phyloP scores from a whole-genome alignment of 35 echinoderm and acorn worm species.

The Heliocidaris tuberculata region DNA sequence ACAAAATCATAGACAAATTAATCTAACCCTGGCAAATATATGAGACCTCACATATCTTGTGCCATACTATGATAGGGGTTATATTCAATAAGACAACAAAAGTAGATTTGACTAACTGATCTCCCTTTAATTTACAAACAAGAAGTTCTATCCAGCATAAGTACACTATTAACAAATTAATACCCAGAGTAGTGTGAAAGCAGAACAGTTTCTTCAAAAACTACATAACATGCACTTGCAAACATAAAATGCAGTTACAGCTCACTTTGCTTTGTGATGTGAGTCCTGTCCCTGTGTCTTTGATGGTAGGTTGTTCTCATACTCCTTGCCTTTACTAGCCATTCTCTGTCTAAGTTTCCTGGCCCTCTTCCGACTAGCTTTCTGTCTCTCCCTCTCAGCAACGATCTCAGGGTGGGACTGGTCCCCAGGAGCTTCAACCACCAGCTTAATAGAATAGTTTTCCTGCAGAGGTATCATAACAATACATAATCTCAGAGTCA shows the following conservation, averaged over 20 bases:
- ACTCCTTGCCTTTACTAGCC: constrained; percentile 86
- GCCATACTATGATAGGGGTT: too few species aligned
- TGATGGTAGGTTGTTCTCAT: constrained; percentile 86
- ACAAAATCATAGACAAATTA: too few species aligned
- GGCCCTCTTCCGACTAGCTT: constrained; percentile 80
- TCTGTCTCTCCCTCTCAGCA: constrained; percentile 92
- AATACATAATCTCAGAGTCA: background rate
- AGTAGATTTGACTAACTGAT: too few species aligned
- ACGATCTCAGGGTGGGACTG: constrained; percentile 77
- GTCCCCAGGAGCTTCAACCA: constrained; percentile 80
- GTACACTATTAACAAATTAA: too few species aligned
- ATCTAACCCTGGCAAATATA: too few species aligned
- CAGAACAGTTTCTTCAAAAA: too few species aligned
- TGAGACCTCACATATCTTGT: too few species aligned
- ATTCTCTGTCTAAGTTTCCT: constrained; percentile 93
- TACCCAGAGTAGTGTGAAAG: too few species aligned
- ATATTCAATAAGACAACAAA: too few species aligned
- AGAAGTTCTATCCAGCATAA: too few species aligned
- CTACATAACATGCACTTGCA: too few species aligned
- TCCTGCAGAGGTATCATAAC: constrained; percentile 48
- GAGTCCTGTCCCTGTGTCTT: constrained; percentile 87
- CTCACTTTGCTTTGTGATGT: constrained; percentile 89
- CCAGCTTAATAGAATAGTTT: constrained; percentile 73
- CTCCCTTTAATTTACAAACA: too few species aligned
- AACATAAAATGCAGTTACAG: background rate